These are phyloP conservation scores for Dolichoris vasculosae DNA, from an alignment of 1,140 invertebrate genomes.

Conservation along the genomic window DNA sequence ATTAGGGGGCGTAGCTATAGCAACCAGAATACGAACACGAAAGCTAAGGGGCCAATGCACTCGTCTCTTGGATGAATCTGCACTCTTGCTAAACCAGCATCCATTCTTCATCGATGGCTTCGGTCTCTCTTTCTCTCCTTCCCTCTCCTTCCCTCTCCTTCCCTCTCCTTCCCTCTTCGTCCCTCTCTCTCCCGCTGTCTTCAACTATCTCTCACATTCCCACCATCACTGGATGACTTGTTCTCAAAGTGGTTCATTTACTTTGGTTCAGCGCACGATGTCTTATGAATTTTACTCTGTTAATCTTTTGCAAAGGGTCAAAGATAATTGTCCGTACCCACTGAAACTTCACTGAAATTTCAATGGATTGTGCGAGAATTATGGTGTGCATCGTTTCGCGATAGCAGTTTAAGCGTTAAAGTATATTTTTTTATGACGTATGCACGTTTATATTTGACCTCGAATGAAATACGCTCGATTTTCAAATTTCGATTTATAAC, in stretches of 20 bases:
- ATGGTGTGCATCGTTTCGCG: not conserved
- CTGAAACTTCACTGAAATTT: conserved; percentile 38
- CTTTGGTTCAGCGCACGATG: conserved; percentile 27
- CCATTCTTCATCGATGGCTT: conserved; percentile 69
- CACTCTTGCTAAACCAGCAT: conserved; percentile 72
- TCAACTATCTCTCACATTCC: not conserved
- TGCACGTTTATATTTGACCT: not conserved
- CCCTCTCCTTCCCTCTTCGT: not conserved
- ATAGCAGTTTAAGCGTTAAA: not conserved
- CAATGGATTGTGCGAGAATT: conserved; percentile 39
- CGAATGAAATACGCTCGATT: not conserved
- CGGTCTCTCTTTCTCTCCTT: conserved; percentile 46
- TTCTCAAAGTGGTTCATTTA: not conserved
- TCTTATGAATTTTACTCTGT: conserved; percentile 37
- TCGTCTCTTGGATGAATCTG: conserved; percentile 65
- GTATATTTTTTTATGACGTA: conserved; percentile 13
- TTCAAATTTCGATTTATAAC: not conserved
- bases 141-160: not conserved
- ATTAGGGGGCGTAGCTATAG: conserved; percentile 69
- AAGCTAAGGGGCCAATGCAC: conserved; percentile 72
- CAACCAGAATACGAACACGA: conserved; percentile 67
- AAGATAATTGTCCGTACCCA: conserved; percentile 41
- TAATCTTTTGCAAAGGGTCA: conserved; percentile 41
- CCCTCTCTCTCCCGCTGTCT: too few species aligned
- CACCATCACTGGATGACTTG: not conserved